Base-by-base conservation (phyloP, 2,797 vertebrate species). In the Cryptoblepharus egeriae region DNA sequence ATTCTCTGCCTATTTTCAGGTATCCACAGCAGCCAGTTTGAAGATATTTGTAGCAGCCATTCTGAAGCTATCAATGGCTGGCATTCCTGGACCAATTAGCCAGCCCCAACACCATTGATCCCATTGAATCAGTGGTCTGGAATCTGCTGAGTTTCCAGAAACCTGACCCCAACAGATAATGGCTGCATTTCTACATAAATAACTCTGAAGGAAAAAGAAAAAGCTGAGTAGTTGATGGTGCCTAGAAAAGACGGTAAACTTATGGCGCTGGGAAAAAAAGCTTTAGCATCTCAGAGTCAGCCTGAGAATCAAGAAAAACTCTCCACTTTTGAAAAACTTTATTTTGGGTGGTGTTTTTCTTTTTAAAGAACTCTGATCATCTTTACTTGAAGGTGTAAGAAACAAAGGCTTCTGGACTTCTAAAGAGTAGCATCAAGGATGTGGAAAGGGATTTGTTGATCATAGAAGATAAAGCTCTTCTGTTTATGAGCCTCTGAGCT, bases 341-440 rank as follows among this genome's bases (percentile, higher is more conserved):
- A 20, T 35, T 67, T 20, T 37, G 9, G 55, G 85, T 88, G 83
- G 30, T 26, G 35, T 67, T 35, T 7, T 37, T 67, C 10, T 22
- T 67, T 37, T 35, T 87, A 77, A 80, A 16, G 84, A 90, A 63
- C 86, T 87, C 86, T 91, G 87, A 92, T 86, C 45, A 84, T 89
- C 37, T 82, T 85, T 75, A 30, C 88, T 93, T 92, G 91, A 91
- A 93, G 86, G 88, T 76, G 65, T 0, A 0, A 55, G 73, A 88
- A 89, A 90, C 80, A 55, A 0, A 4, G 84, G 82, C 88, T 45
- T 86, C 87, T 1, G 0, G 84, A 84, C 84, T 93, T 92, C 80
- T 90, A 86, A 89, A 92, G 84, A 90, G 88, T 57, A 84, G 5
- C 89, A 90, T 91, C 90, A 91, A 91, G 89, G 89, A 80, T 89